phyloP scores from a whole-genome alignment of 2,113 vertebrate species.

The Elephas maximus region DNA sequence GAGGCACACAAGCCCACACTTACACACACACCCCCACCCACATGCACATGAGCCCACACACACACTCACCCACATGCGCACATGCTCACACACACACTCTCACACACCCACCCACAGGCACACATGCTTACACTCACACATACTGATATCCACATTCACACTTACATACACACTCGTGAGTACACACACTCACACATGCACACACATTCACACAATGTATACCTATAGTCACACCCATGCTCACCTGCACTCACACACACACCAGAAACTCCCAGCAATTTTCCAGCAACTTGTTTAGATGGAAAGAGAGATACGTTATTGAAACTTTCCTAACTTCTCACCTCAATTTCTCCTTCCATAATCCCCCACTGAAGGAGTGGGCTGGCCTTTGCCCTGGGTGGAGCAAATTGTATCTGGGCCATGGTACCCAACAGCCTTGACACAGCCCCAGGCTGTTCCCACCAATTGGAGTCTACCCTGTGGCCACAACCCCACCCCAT shows the following conservation, averaged over 20 bases:
- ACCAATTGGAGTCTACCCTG: neutral
- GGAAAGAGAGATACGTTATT: neutral
- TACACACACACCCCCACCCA: no score
- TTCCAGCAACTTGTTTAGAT: neutral
- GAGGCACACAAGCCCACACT: no score
- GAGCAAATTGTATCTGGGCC: neutral
- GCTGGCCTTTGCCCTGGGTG: slow-evolving; percentile 5
- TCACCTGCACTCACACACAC: no score
- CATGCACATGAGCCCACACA: no score
- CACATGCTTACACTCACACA: no score
- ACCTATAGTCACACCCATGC: no score
- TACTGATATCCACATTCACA: neutral
- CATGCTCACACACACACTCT: neutral
- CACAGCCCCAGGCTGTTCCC: neutral
- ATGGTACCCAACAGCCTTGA: neutral
- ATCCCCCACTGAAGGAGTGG: neutral
- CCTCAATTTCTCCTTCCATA: neutral
- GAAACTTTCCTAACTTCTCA: neutral
- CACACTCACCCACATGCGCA: no score
- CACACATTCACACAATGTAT: fast-evolving
- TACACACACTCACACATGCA: no score
- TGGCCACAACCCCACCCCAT: neutral
- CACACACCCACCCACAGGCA: neutral
- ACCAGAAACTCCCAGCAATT: neutral
- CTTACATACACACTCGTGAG: no score